Evolutionary conservation across 2,888 invertebrate genomes (phyloP), one percentile per base, ranked within the genome.

Genomic region (Branchipolynoe longqiensis): DNA sequence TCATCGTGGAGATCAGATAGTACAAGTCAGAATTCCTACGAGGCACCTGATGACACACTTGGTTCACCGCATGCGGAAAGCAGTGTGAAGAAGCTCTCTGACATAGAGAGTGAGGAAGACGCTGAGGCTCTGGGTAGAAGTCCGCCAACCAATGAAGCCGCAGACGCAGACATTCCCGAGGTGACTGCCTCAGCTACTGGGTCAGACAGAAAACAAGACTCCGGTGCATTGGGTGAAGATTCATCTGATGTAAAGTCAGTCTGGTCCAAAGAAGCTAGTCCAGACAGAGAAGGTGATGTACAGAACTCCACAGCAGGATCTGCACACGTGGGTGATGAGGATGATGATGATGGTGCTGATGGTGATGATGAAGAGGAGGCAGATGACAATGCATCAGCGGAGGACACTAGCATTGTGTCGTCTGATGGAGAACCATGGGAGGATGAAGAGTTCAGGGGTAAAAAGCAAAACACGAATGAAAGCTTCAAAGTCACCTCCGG

Each of bases 351-450:
- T 14, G 31, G 31, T 18, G 31, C 25, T 28, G 62, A 62, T 25
- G 62, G 31, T 28, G 31, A 31, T 62, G 62, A 62, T 28, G 62
- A 62, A 62, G 62, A 62, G 62, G 62, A 25, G 62, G 62, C 62
- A 62, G 62, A 3, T 62, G 12, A 31, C 62, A 28, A n/a, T n/a
- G 28, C 62, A 28, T 14, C 31, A n/a, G 31, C 31, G 3, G 62
- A 62, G 31, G 62, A 62, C 12, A 31, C 25, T 3, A 38, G 36
- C 14, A 33, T 69, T 1, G 69, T 8, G 8, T 36, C 36, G 4
- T 69, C 69, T 1, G 69, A 69, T 69, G 69, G 69, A 22, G 69
- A 69, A n/a, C 69, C 69, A 33, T 69, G 69, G 69, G 69, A 69
- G n/a, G 69, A 69, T 38, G 69, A 69, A n/a, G 69, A 69, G 18